Evolutionary conservation across 2,113 vertebrate genomes (phyloP).

Genomic region (Athene cunicularia): DNA sequence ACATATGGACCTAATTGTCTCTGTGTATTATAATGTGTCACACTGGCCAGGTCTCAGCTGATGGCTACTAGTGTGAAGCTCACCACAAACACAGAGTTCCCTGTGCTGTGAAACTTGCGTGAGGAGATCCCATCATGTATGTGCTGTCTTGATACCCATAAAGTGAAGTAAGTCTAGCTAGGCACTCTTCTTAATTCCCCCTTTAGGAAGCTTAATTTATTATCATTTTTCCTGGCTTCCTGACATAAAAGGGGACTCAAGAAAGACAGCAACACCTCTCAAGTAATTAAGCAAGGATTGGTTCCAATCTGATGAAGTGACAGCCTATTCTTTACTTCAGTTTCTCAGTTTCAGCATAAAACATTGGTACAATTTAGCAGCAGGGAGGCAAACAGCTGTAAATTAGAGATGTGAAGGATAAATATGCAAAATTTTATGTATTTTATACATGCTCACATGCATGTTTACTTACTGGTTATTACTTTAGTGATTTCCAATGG

Average conservation of each 20-base stretch:
- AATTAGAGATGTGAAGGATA: neutral
- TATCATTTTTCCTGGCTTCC: neutral
- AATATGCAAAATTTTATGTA: neutral
- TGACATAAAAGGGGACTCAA: neutral
- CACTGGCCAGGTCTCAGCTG: neutral
- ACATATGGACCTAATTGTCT: constrained; percentile 5
- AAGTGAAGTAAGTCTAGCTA: neutral
- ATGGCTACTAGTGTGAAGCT: neutral
- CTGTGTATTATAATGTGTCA: neutral
- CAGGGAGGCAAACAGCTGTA: neutral
- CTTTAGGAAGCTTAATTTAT: neutral
- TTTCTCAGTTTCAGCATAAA: constrained; percentile 4
- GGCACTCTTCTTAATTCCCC: neutral
- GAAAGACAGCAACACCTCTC: neutral
- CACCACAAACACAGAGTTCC: neutral
- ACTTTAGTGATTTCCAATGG: neutral
- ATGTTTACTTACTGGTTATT: neutral
- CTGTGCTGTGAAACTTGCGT: neutral
- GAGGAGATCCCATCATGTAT: neutral
- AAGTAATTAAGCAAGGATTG: neutral
- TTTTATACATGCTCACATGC: neutral
- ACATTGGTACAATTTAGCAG: neutral
- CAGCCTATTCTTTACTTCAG: neutral
- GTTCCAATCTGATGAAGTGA: neutral
- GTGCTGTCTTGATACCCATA: neutral